phyloP scores from a whole-genome alignment of 30 jellyfish, hydroid and myxozoan species.

The Aurelia sp. region DNA sequence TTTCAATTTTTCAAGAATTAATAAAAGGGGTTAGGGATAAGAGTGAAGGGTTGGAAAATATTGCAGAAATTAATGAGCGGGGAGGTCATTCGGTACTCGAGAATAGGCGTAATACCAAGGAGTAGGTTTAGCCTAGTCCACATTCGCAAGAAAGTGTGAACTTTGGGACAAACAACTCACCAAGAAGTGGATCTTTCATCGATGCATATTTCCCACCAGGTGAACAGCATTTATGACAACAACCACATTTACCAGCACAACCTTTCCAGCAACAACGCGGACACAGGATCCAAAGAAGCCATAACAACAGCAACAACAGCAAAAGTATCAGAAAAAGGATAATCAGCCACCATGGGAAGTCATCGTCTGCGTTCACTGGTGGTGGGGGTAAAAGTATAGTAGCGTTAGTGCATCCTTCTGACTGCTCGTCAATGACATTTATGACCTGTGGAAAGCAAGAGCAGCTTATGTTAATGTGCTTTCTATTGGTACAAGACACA shows the following conservation, averaged over 20 bases:
- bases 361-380: neutral
- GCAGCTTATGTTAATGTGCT: neutral
- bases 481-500: neutral
- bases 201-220: conserved; percentile 86
- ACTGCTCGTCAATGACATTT: conserved; percentile 27
- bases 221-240: conserved; percentile 71
- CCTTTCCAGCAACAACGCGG: conserved; percentile 91
- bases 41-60: too few species aligned
- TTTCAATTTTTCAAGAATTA: too few species aligned
- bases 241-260: conserved; percentile 47
- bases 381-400: conserved; percentile 16
- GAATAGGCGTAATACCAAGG: too few species aligned
- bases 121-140: too few species aligned
- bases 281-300: conserved; percentile 83
- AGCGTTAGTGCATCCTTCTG: conserved; percentile 36
- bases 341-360: conserved; percentile 89
- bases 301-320: conserved; percentile 58
- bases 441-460: conserved; percentile 8
- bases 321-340: conserved; percentile 67
- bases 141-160: too few species aligned
- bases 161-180: too few species aligned
- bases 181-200: conserved; percentile 31
- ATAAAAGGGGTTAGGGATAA: too few species aligned
- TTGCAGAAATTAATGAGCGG: too few species aligned
- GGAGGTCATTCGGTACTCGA: too few species aligned